Conservation (phyloP, 2,113 vertebrate species). For the Cryptoleucopteryx plumbea region DNA sequence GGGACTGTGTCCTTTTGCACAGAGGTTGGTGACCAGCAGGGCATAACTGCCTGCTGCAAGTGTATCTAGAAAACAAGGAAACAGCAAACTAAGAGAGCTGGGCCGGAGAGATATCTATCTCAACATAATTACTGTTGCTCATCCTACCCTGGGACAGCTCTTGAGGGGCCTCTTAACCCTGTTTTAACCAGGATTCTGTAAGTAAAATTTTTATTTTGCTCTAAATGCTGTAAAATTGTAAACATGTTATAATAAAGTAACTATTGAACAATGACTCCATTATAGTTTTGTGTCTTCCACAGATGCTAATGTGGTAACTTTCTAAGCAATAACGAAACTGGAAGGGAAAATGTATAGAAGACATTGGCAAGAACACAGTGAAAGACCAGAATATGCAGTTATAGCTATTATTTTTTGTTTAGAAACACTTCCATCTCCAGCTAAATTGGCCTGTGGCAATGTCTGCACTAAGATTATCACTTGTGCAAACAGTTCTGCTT, state of each 20-base stretch:
- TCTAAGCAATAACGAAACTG: neutral
- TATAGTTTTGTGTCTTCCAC: neutral
- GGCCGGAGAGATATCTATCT: neutral
- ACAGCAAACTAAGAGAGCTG: neutral
- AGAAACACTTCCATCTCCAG: neutral
- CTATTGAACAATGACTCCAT: neutral
- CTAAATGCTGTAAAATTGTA: neutral
- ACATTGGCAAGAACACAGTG: neutral
- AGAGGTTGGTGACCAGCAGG: neutral
- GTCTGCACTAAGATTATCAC: neutral
- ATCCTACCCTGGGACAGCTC: neutral
- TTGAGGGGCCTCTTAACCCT: neutral
- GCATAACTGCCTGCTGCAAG: neutral
- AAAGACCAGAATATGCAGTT: neutral
- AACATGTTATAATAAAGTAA: neutral
- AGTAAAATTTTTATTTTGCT: neutral
- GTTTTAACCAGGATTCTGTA: neutral
- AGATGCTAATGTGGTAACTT: rapidly evolving
- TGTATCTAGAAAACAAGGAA: neutral
- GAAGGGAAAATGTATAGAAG: neutral
- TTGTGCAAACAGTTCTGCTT: neutral
- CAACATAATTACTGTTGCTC: neutral
- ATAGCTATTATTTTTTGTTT: neutral
- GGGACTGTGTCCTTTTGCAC: neutral
- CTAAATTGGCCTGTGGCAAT: neutral